A percentile compares a stretch with the other conserved stretches of the same genome.
Conservation (phyloP, 2,888 invertebrate species). For the Saturnia japonica region DNA sequence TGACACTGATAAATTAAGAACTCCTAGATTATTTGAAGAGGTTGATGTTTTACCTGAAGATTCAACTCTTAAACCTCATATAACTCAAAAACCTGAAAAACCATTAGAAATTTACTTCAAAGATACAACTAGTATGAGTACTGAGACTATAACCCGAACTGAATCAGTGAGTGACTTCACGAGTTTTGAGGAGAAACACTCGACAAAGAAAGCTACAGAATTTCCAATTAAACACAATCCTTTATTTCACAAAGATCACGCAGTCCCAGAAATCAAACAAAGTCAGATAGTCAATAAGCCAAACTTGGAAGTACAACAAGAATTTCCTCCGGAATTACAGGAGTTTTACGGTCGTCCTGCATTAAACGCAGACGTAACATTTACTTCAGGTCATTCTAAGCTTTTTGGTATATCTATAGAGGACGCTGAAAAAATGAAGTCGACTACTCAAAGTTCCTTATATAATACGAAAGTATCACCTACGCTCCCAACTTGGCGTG, state of each 20-base stretch:
- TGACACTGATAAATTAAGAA: slow-evolving; percentile 61
- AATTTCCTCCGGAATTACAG: slow-evolving; percentile 47
- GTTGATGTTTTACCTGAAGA: slow-evolving; percentile 47
- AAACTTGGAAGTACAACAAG: slow-evolving; percentile 34
- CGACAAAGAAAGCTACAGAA: slow-evolving; percentile 39
- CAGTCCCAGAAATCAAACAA: slow-evolving; percentile 27
- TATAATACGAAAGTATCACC: slow-evolving; percentile 83
- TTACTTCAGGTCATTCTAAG: slow-evolving; percentile 84
- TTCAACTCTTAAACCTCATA: slow-evolving; percentile 71
- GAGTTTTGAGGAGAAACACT: slow-evolving; percentile 52
- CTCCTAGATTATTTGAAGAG: slow-evolving; percentile 56
- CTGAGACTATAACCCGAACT: slow-evolving; percentile 55
- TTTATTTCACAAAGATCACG: slow-evolving; percentile 38
- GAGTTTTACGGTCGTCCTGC: slow-evolving; percentile 47
- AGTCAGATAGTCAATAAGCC: slow-evolving; percentile 32
- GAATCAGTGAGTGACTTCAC: slow-evolving; percentile 60
- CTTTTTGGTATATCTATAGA: slow-evolving; percentile 84
- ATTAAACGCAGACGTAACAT: slow-evolving; percentile 51
- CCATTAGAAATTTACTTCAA: slow-evolving; percentile 70
- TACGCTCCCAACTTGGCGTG: slow-evolving; percentile 82
- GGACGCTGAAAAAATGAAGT: slow-evolving; percentile 78
- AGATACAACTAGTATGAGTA: slow-evolving; percentile 50
- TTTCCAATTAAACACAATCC: slow-evolving; percentile 36
- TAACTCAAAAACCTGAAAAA: slow-evolving; percentile 74
- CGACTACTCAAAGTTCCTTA: slow-evolving; percentile 75